Base-by-base conservation (phyloP, 2,797 vertebrate genomes). In the Pseudocheirus occidentalis region DNA sequence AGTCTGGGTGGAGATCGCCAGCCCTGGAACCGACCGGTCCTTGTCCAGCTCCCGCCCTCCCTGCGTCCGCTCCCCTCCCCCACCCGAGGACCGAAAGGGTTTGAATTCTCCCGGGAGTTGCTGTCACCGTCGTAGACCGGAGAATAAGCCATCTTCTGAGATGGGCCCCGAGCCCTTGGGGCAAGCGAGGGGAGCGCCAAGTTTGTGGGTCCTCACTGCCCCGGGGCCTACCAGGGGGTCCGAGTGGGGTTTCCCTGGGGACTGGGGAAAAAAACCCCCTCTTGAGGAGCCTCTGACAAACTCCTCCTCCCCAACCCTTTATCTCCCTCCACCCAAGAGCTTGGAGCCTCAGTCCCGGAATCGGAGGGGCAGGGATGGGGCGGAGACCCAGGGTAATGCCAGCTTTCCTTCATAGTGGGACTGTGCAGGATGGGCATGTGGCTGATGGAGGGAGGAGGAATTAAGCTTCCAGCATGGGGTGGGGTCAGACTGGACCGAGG, bases 71-170 rank as follows among this genome's bases (percentile, higher is more conserved):
- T 95, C 95, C 96, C 97, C 93, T 95, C 96, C 96, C 96, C 97
- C 95, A 92, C 55, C 54, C 12, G 90, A 21, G 66, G n/a, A 10
- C 66, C 66, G n/a, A 46, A 16, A 12, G 57, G 90, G 94, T 97
- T 98, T 93, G 95, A 96, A 96, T 96, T 97, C 96, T 96, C 97
- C 96, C 95, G 93, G 96, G 96, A 96, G 94, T 95, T 62, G 5
- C 94, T 96, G 96, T 96, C 96, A 95, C n/a, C 56, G 21, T 46
- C 73, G 16, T 52, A 10, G 93, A 55, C 34, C 90, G 94, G 92
- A 92, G 93, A 73, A 81, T 24, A 46, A 81, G n/a, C 66, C 40
- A 24, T 7, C 66, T 40, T 40, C 66, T 3, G 66, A 40, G n/a
- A 73, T 40, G 66, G n/a, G 18, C 18, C 66, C 66, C 18, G 18